Evolutionary conservation across 2,888 invertebrate genomes (phyloP), one percentile per base, ranked within the genome.

Genomic region (Ornithoptera alexandrae): DNA sequence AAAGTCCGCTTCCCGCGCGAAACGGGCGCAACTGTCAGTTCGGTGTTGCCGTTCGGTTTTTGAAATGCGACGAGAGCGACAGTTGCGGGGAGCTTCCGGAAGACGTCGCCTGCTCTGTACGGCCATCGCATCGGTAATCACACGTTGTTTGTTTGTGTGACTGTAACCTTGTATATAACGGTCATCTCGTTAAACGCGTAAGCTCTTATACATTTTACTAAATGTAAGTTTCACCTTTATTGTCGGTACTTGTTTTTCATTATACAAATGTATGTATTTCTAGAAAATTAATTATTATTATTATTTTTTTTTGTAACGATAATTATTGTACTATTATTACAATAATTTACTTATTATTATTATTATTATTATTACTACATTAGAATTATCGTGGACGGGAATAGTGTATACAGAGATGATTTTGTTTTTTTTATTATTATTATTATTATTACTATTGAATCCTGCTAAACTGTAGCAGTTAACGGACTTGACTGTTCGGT

Each of bases 291-390:
- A 84, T 84, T 89, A 86, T 85, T 86, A 22, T 22, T 22, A 22
- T 22, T 22, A 22, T 22, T 22, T 88, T 89, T 84, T 46, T 46
- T 46, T 46, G 46, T 77, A 86, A 85, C 81, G 82, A 85, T 82
- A 81, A 86, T 86, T 88, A 90, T 88, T 89, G 89, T 89, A 87
- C 84, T 87, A 86, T 85, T 86, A 86, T 81, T 84, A 88, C 86
- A 87, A 88, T 89, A 86, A 86, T 86, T 87, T 83, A 83, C 84
- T 85, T 86, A 88, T 86, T 84, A 88, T 85, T 85, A 86, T 86
- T 84, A 88, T 85, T 85, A 86, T 86, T 83, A 84, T 68, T 64
- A 64, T 58, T 68, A 66, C 83, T 68, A 66, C 83, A 85, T 78
- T 87, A 88, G 87, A 85, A 84, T 87, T 89, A 88, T 85, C 83